Evolutionary conservation across 1,140 invertebrate species (phyloP), one percentile per base, ranked within the genome.

Genomic region (Calliphora vicina): DNA sequence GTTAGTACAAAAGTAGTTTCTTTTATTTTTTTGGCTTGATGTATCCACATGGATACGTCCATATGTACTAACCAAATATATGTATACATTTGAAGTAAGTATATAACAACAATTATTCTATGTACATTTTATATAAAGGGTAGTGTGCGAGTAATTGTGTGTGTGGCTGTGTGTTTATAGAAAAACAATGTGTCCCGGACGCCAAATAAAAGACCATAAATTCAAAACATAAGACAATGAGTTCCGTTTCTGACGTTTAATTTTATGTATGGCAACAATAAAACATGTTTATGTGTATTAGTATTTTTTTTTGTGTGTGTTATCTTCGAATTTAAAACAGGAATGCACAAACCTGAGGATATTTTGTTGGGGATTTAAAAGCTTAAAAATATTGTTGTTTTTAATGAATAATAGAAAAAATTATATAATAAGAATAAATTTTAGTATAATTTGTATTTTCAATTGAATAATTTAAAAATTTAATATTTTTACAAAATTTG

Each of bases 231-330:
- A 84, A 84, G 83, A 84, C 83, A 84, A 78, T 82, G 80, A 29
- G 73, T 84, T 84, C 83, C 83, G 83, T 81, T 81, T n/a, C 74
- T 78, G 74, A 78, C 74, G 35, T 78, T 78, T 78, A 78, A 78
- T 78, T 78, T 35, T 76, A 78, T 25, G 74, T 78, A 45, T 78
- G 74, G 27, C 27, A 29, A 17, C 73, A 43, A 76, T 35, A 29
- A 35, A 35, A 35, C 73, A 43, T 29, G 73, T 29, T 43, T 23
- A 25, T 3, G 17, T 50, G 17, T 50, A 50, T n/a, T 50, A 50
- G 45, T 80, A 25, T 35, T 8, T 35, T 2, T 29, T 35, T 35
- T 35, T 5, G 78, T 43, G 29, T 25, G 27, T 80, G 78, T 35
- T 23, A n/a, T 45, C 12, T 15, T 17, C 6, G 0, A 17, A 12